Evolutionary conservation across 2,113 vertebrate species (phyloP).

Genomic region (Macrotis lagotis): DNA sequence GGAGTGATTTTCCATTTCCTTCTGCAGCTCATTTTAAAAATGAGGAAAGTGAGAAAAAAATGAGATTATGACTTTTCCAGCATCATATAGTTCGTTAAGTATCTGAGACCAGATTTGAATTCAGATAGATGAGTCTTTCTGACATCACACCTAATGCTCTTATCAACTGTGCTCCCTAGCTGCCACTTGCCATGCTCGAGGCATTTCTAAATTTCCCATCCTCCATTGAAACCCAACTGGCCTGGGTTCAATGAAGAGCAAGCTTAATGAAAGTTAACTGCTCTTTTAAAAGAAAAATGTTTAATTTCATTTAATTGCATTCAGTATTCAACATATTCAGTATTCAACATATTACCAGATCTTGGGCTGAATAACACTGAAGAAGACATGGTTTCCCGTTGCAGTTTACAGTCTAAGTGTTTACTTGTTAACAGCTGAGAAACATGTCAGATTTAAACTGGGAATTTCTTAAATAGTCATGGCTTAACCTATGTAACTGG

Average conservation of each 20-base stretch:
- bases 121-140: not conserved
- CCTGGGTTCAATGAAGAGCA: not conserved
- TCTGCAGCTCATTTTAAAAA: not conserved
- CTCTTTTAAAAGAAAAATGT: not conserved
- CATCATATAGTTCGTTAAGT: not conserved
- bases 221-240: not conserved
- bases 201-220: not conserved
- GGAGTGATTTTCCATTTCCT: not conserved
- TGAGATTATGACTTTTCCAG: not conserved
- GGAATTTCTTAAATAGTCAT: not conserved
- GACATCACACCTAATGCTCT: not conserved
- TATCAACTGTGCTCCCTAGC: not conserved
- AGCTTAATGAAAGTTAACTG: not conserved
- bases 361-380: not conserved
- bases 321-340: not conserved
- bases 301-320: not conserved
- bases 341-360: not conserved
- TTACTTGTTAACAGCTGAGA: not conserved
- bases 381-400: not conserved
- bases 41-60: not conserved
- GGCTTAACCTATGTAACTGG: not conserved
- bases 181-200: not conserved
- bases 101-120: not conserved
- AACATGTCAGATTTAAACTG: not conserved
- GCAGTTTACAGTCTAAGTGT: not conserved